Percentiles rank a stretch among this genome's conserved stretches.
phyloP scores from a whole-genome alignment of 2,113 vertebrate species.

The Leptobrachium leishanense region DNA sequence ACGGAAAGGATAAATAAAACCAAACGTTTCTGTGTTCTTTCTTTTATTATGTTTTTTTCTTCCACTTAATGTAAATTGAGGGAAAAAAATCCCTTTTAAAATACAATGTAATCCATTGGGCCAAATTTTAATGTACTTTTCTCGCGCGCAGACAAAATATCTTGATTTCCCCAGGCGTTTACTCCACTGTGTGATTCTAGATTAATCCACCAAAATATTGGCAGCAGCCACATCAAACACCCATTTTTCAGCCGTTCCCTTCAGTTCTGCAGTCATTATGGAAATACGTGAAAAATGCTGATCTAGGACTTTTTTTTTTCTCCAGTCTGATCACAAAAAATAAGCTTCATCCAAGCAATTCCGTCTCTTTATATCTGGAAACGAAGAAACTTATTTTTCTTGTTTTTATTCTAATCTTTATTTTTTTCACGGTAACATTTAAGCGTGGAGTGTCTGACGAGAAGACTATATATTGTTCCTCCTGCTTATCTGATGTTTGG shows the following conservation, averaged over 20 bases:
- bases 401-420: not conserved
- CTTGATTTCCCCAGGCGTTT: conserved; percentile 20
- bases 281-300: conserved; percentile 32
- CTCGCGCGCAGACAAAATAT: not conserved
- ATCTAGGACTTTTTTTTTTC: conserved; percentile 15
- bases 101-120: not conserved
- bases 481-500: not conserved
- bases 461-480: not conserved
- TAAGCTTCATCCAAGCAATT: not conserved
- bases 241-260: conserved; percentile 25
- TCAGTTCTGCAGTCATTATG: conserved; percentile 27
- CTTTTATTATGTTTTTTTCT: no score
- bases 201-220: conserved; percentile 31
- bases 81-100: no score
- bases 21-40: no score
- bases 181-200: conserved; percentile 2
- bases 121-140: conserved; percentile 7
- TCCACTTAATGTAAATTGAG: no score
- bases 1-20: no score
- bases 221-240: conserved; percentile 19
- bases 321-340: conserved; percentile 8
- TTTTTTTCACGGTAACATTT: not conserved
- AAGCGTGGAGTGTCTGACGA: not conserved
- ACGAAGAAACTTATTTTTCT: not conserved
- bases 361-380: not conserved